Conservation (phyloP, 2,888 invertebrate species). For the Drosophila seclusa region DNA sequence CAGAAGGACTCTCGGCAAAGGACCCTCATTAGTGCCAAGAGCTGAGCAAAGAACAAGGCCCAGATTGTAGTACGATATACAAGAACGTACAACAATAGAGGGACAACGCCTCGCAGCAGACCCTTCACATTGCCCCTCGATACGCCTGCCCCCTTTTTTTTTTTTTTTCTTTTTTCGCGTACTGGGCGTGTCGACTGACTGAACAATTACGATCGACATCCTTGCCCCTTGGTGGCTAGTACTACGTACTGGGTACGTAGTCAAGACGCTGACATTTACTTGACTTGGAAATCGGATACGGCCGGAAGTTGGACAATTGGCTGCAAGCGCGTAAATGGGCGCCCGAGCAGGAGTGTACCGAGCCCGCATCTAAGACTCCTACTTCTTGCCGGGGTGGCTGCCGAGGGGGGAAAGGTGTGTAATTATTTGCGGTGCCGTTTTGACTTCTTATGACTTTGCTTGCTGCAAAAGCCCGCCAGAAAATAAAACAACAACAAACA, state of each 20-base stretch:
- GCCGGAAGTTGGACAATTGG: constrained; percentile 78
- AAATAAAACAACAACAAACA: constrained; percentile 20
- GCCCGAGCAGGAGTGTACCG: constrained; percentile 24
- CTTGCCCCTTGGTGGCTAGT: constrained; percentile 5
- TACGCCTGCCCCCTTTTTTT: constrained; percentile 20
- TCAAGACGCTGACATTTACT: constrained; percentile 76
- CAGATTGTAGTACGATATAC: constrained; percentile 43
- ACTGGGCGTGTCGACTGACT: constrained; percentile 68
- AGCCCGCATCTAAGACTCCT: constrained; percentile 53
- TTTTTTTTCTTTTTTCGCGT: constrained; percentile 1
- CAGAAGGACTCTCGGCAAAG: constrained; percentile 62
- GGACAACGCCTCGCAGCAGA: constrained; percentile 42
- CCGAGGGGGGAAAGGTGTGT: constrained; percentile 59
- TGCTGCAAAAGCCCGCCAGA: constrained; percentile 71
- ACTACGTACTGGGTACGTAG: constrained; percentile 21
- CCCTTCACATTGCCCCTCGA: constrained; percentile 37
- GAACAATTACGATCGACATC: constrained; percentile 63
- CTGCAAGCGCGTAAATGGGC: constrained; percentile 65
- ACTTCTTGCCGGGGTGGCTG: constrained; percentile 31
- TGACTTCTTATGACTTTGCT: constrained; percentile 60
- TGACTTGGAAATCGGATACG: constrained; percentile 72
- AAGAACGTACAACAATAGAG: constrained; percentile 59
- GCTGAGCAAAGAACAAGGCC: constrained; percentile 68
- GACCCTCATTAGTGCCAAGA: constrained; percentile 74
- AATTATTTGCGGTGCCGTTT: constrained; percentile 70